Evolutionary conservation across 2,888 invertebrate genomes (phyloP), one percentile per base, ranked within the genome.

Genomic region (Aproaerema taeniolella): DNA sequence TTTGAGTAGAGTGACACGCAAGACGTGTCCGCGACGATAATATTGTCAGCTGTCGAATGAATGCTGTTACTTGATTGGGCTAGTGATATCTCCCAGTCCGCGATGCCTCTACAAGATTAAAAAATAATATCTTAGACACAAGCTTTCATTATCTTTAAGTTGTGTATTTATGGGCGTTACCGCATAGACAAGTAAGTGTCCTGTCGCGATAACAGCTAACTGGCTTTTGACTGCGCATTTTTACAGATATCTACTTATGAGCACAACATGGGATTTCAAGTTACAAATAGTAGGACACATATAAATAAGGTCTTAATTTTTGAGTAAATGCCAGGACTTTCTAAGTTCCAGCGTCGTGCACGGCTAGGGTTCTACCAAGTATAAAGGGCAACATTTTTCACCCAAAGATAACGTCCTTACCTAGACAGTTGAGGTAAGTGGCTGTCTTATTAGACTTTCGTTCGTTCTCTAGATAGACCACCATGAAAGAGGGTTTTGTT

Each of bases 311-410:
- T n/a, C n/a, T n/a, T 13, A 33, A 25, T 33, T 33, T 33, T 33
- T 24, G 33, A 34, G 25, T 34, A 25, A n/a, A 5, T 25, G n/a
- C 1, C 14, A 25, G 25, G 25, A n/a, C 13, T 34, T 42, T 42
- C 38, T 42, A 38, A 34, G 26, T 34, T 33, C 16, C n/a, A 8
- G 17, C 12, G 37, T 48, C 50, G 58, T 53, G 53, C 53, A 54
- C 51, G 43, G 47, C 49, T 41, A 43, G 41, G 45, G 55, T 58
- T 53, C 58, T 61, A 59, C 55, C 56, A 53, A 42, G 49, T 47
- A 79, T 74, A 85, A 83, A 80, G 72, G 71, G 57, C 53, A 69
- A 73, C 55, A 85, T 85, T 83, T 80, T 78, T 83, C 83, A 83
- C 61, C 43, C 31, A 31, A 54, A 63, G 82, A 83, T 85, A 83